phyloP scores from a whole-genome alignment of 2,888 invertebrate genomes.

The Melanargia galathea region DNA sequence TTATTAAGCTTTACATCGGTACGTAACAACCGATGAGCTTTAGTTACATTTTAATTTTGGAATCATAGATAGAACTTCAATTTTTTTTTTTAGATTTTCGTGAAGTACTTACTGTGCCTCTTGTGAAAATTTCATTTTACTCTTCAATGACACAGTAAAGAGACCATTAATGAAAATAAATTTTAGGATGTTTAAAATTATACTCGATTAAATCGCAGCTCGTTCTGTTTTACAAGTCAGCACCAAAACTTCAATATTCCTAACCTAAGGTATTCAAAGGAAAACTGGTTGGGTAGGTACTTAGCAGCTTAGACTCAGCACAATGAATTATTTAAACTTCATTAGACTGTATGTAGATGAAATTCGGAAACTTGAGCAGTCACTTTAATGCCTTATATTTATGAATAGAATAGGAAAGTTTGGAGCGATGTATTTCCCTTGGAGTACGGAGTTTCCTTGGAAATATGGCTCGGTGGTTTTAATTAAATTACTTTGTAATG shows the following conservation, averaged over 20 bases:
- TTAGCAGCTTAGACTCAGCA: slow-evolving; percentile 24
- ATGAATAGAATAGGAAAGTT: slow-evolving; percentile 37
- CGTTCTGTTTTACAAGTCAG: not conserved
- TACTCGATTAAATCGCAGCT: too few relatives aligned
- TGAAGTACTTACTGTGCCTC: too few relatives aligned
- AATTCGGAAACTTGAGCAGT: slow-evolving; percentile 31
- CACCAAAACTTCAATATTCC: not conserved
- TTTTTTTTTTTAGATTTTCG: too few relatives aligned
- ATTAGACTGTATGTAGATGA: slow-evolving; percentile 32
- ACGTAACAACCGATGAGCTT: too few relatives aligned
- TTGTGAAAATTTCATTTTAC: too few relatives aligned
- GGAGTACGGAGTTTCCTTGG: slow-evolving; percentile 23
- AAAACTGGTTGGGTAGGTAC: not conserved
- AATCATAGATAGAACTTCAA: too few relatives aligned
- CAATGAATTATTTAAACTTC: slow-evolving; percentile 42
- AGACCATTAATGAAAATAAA: too few relatives aligned
- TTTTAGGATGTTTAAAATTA: too few relatives aligned
- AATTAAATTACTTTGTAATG: slow-evolving; percentile 21
- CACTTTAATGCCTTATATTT: slow-evolving; percentile 33
- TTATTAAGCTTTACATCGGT: too few relatives aligned
- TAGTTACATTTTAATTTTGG: too few relatives aligned
- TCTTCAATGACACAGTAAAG: too few relatives aligned
- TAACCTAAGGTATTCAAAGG: not conserved
- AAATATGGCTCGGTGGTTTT: slow-evolving; percentile 14
- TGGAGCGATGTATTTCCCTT: slow-evolving; percentile 31